These are phyloP conservation scores for Melanotaenia trifasciata DNA, from an alignment of 2,797 vertebrate genomes.

Conservation along the genomic window DNA sequence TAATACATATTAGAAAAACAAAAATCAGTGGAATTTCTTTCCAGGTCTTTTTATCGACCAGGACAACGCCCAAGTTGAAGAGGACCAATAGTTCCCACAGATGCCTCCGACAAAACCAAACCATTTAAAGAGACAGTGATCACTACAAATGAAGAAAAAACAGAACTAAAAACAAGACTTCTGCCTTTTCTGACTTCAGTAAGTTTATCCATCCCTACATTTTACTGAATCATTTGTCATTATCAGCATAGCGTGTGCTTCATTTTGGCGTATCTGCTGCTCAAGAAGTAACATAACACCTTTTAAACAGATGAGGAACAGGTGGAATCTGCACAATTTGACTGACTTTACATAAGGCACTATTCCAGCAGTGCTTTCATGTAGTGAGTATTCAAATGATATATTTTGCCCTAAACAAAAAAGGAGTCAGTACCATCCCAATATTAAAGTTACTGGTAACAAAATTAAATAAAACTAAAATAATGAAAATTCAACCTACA, in stretches of 20 bases:
- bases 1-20: slow-evolving; percentile 16
- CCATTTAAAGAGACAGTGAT: not conserved
- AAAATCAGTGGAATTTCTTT: not conserved
- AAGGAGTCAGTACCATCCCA: not conserved
- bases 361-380: slow-evolving; percentile 38
- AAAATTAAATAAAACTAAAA: slow-evolving; percentile 7
- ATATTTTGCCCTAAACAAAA: not conserved
- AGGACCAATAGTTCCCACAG: not conserved
- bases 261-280: not conserved
- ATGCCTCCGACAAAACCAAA: slow-evolving; percentile 7
- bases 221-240: slow-evolving; percentile 15
- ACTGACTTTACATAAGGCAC: slow-evolving; percentile 67
- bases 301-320: slow-evolving; percentile 6
- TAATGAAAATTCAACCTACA: not conserved
- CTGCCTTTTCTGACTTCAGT: slow-evolving; percentile 21
- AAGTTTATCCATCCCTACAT: slow-evolving; percentile 21
- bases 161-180: slow-evolving; percentile 21
- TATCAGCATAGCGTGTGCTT: slow-evolving; percentile 30
- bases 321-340: slow-evolving; percentile 5
- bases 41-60: not conserved
- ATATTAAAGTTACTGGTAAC: not conserved
- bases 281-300: slow-evolving; percentile 7
- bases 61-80: slow-evolving; percentile 21
- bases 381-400: slow-evolving; percentile 6
- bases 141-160: slow-evolving; percentile 16